A percentile compares a stretch with the other conserved stretches of the same genome.
phyloP scores from a whole-genome alignment of 2,113 vertebrate genomes.

The Caranx ignobilis region DNA sequence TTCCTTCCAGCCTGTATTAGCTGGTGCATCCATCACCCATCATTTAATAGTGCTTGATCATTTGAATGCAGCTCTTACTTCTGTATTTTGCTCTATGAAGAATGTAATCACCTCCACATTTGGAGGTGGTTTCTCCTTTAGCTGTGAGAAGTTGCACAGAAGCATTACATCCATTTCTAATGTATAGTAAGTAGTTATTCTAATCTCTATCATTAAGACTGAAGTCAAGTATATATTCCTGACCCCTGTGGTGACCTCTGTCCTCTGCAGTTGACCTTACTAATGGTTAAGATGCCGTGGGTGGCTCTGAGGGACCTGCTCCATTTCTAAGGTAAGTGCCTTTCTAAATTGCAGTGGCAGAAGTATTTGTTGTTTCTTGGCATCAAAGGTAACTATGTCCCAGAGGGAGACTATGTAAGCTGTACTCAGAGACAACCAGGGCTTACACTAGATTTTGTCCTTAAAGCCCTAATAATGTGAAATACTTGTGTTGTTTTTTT shows the following conservation, averaged over 20 bases:
- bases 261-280: neutral
- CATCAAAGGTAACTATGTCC: conserved; percentile 3
- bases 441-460: neutral
- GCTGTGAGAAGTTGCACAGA: neutral
- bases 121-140: neutral
- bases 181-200: neutral
- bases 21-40: neutral
- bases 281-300: neutral
- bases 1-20: neutral
- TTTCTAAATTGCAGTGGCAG: neutral
- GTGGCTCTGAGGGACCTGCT: conserved; percentile 2
- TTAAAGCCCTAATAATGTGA: neutral
- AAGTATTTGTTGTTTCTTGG: neutral
- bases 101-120: neutral
- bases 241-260: neutral
- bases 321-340: neutral
- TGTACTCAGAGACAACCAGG: neutral
- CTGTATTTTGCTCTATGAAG: neutral
- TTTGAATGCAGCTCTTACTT: conserved; percentile 9
- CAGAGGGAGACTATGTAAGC: neutral
- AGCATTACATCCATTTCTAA: neutral
- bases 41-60: neutral
- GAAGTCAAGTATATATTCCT: neutral
- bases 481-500: neutral
- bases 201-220: neutral